Evolutionary conservation across 1,140 invertebrate genomes (phyloP).

Genomic region (Cotesia chilonis): DNA sequence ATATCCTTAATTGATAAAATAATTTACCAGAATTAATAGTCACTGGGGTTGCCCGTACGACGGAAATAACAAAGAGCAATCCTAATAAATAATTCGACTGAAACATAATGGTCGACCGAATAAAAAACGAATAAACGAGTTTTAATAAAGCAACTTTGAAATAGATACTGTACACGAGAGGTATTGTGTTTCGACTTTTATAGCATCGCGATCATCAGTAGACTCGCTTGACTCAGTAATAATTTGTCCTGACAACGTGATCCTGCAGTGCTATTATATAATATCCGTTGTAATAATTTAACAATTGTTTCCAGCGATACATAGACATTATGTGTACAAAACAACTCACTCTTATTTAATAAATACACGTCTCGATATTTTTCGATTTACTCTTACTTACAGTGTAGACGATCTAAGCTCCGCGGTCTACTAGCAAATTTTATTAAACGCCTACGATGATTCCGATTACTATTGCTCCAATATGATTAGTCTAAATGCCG

Average conservation of each 20-base stretch:
- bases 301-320: constrained; percentile 13
- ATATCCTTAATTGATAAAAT: too few relatives aligned
- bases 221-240: background rate
- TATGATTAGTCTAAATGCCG: constrained; percentile 15
- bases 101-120: too few relatives aligned
- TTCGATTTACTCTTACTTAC: background rate
- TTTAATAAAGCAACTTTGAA: background rate
- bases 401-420: background rate
- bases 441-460: too few relatives aligned
- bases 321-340: background rate
- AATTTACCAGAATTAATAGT: too few relatives aligned
- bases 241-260: constrained; percentile 12
- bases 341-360: background rate
- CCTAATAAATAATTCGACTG: background rate
- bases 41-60: background rate
- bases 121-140: background rate
- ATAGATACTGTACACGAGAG: constrained; percentile 7
- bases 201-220: constrained; percentile 18
- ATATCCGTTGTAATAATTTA: constrained; percentile 12
- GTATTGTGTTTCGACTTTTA: constrained; percentile 24
- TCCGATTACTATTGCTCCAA: constrained; percentile 9
- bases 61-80: constrained; percentile 1
- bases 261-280: constrained; percentile 24
- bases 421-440: too few relatives aligned
- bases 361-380: background rate